Evolutionary conservation across 2,797 vertebrate species (phyloP), one percentile per base, ranked within the genome.

Genomic region (Neosilurus mollespiculum): DNA sequence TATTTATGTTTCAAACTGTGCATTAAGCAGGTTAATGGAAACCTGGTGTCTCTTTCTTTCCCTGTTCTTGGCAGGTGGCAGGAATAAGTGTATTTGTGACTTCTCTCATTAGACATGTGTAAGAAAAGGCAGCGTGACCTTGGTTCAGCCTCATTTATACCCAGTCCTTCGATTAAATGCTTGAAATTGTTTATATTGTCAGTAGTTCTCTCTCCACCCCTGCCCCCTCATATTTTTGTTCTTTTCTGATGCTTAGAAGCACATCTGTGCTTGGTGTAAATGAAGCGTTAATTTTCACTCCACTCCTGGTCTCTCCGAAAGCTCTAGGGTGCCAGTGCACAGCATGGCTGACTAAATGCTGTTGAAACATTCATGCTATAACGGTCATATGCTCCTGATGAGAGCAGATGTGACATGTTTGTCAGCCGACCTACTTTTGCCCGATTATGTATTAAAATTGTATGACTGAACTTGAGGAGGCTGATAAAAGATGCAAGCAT

Each of bases 361-460:
- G 84, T 86, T 91, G 85, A 92, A 93, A 92, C 88, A 89, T 90
- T 88, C 84, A 92, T 89, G 91, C 86, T 91, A 87, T 90, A 92
- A 92, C 87, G 62, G 80, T 81, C 75, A 86, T 87, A 65, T 82
- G 70, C 54, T 12, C 62, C 87, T 93, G 93, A 94, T 89, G 88
- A 88, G 91, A 94, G 89, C 93, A 93, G 93, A 94, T 94, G 94
- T 94, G 93, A 92, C 93, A 92, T 93, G 92, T 93, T 93, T 93
- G 92, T 93, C 90, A 91, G 93, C 91, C 93, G 94, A 94, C 94
- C 94, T 93, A 94, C 93, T 95, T 95, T 92, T 89, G 89, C 92
- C 86, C 90, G 91, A 93, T 93, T 94, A 92, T 90, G 91, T 93
- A 94, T 95, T 94, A 94, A 95, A 94, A 91, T 94, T 94, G 92